Base-by-base conservation (phyloP, 2,113 vertebrate species). In the Amia ocellicauda region DNA sequence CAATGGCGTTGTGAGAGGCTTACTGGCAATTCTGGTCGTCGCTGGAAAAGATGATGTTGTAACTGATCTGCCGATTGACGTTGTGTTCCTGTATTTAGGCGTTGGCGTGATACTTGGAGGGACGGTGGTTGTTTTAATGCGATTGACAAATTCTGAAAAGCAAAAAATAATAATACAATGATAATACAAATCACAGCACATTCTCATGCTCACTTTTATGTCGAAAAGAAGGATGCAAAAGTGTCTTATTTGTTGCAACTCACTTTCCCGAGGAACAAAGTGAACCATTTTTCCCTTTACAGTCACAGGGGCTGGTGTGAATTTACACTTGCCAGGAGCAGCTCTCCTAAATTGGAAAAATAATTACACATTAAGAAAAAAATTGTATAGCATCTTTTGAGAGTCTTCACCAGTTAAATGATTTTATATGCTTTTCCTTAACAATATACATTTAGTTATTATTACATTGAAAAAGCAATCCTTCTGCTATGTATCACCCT, bases 241-340 rank as follows among this genome's bases (percentile, higher is more conserved):
- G 51, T 52, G 3, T 31, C 10, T 20, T 55, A 14, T 51, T 52
- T 41, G 4, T 26, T 14, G n/a, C 20, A 3, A 56, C 73, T 78
- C 73, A 90, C 90, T 88, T 71, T 87, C 80, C 72, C 68, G 87
- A n/a, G 90, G 90, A 14, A 78, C 40, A 62, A 92, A 92, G 65
- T 82, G 80, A 67, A 90, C 69, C 59, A 91, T 72, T 74, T 91
- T 91, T 49, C 90, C 89, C 20, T 88, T 88, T 50, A 91, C 72
- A 5, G 82, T 83, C 9, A 91, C 73, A 16, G 80, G 79, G 5
- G 50, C 60, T 1, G 86, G 85, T 45, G 84, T 91, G 42, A 83
- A 40, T 27, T 22, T 76, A 69, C 90, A 91, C 60, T 83, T 88
- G 45, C 90, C 87, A 50, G 90, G 90, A 42, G 88, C 56, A 0